Evolutionary conservation across 1,140 invertebrate species (phyloP).

Genomic region (Andrena cerasifolii): DNA sequence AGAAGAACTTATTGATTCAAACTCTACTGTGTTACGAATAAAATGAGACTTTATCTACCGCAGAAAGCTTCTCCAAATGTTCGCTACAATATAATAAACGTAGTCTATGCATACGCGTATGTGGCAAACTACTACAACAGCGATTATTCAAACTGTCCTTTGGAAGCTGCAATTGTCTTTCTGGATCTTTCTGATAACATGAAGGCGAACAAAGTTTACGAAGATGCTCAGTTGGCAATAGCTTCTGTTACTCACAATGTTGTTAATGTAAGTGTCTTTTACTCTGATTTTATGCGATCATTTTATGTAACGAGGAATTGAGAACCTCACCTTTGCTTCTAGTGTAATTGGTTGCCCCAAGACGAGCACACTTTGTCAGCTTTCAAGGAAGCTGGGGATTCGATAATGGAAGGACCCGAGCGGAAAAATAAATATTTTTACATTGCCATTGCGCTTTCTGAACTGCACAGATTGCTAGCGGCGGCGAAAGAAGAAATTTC

Average conservation of each 20-base stretch:
- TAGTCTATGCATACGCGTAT: conserved; percentile 87
- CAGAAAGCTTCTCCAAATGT: conserved; percentile 86
- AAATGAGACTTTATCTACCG: conserved; percentile 74
- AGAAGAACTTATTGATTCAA: conserved; percentile 46
- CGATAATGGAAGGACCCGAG: conserved; percentile 81
- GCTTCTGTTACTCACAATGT: conserved; percentile 85
- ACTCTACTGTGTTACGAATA: conserved; percentile 62
- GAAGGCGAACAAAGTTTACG: conserved; percentile 84
- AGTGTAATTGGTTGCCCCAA: conserved; percentile 77
- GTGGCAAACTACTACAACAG: conserved; percentile 87
- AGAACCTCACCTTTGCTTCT: conserved; percentile 57
- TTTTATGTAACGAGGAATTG: conserved; percentile 10
- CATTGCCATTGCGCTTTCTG: conserved; percentile 83
- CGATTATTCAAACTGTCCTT: conserved; percentile 84
- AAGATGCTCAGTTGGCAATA: conserved; percentile 84
- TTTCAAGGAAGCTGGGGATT: conserved; percentile 77
- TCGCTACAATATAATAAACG: conserved; percentile 87
- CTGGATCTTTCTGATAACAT: conserved; percentile 85
- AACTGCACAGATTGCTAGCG: conserved; percentile 83
- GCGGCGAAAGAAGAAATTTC: conserved; percentile 77
- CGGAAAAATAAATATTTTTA: conserved; percentile 79
- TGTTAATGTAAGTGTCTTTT: conserved; percentile 79
- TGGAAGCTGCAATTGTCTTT: conserved; percentile 84
- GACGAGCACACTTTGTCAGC: conserved; percentile 74
- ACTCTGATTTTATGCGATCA: conserved; percentile 5